phyloP scores from a whole-genome alignment of 2,888 invertebrate species.

The Synergus laeviventris region DNA sequence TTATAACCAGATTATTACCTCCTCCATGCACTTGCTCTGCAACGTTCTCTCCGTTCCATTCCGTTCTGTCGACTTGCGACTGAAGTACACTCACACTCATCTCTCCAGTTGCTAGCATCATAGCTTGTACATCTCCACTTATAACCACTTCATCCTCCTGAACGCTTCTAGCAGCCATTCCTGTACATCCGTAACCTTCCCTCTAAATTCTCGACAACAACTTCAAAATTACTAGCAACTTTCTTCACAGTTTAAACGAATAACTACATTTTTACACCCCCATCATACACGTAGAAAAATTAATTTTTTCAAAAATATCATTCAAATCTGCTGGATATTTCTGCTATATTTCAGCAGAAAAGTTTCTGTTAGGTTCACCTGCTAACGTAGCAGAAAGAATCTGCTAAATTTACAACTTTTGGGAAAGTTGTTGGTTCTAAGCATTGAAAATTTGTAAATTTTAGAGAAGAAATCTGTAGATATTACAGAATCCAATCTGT shows the following conservation, averaged over 20 bases:
- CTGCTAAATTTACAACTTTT: too few relatives aligned
- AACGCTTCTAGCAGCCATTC: constrained; percentile 30
- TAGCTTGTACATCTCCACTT: constrained; percentile 12
- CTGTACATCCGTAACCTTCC: background rate
- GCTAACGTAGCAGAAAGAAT: too few relatives aligned
- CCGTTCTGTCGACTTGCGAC: constrained; percentile 63
- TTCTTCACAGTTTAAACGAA: background rate
- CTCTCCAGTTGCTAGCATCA: constrained; percentile 11
- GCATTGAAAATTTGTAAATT: too few relatives aligned
- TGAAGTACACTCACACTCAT: constrained; percentile 44
- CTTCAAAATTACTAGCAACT: background rate
- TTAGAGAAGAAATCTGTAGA: too few relatives aligned
- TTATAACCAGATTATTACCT: constrained; percentile 77
- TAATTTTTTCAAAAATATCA: too few relatives aligned
- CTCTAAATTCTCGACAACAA: background rate
- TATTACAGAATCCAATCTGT: too few relatives aligned
- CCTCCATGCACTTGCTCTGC: constrained; percentile 74
- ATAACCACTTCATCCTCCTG: constrained; percentile 28
- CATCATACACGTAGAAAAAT: too few relatives aligned
- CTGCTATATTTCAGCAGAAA: too few relatives aligned
- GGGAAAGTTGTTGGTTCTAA: too few relatives aligned
- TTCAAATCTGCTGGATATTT: too few relatives aligned
- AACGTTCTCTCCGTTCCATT: constrained; percentile 64
- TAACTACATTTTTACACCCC: background rate
- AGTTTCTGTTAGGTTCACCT: too few relatives aligned